These are phyloP conservation scores for Disparrhopalites patrizii DNA, from an alignment of 2,888 invertebrate species.

Conservation along the genomic window DNA sequence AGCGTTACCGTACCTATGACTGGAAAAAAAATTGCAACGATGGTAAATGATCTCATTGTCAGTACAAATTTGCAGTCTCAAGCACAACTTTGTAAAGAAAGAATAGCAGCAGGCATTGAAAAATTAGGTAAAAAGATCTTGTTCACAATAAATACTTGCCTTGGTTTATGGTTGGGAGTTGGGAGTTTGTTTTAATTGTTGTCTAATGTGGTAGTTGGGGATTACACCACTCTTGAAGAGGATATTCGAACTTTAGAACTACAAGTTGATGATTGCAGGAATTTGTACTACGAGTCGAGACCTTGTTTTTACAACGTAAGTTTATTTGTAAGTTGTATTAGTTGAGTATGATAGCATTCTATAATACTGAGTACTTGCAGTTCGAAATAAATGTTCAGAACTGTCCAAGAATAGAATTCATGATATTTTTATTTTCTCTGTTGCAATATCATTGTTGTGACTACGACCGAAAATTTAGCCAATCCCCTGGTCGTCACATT, in stretches of 20 bases:
- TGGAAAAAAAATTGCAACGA: conserved; percentile 19
- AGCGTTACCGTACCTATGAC: not conserved
- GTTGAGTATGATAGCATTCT: not conserved
- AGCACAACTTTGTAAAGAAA: conserved; percentile 15
- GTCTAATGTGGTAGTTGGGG: not conserved
- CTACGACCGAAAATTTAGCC: no score
- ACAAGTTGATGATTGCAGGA: conserved; percentile 17
- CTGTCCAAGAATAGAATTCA: no score
- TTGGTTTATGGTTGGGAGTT: not conserved
- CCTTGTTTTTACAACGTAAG: conserved; percentile 8
- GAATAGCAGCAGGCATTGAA: not conserved
- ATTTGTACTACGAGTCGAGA: conserved; percentile 15
- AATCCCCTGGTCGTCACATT: not conserved
- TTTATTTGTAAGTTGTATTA: not conserved
- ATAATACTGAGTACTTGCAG: no score
- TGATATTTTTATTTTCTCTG: not conserved
- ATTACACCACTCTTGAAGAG: conserved; percentile 13
- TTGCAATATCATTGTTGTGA: not conserved
- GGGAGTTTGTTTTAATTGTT: not conserved
- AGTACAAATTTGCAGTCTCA: conserved; percentile 25
- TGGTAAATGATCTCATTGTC: conserved; percentile 23
- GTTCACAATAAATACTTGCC: not conserved
- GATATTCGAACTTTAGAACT: conserved; percentile 17
- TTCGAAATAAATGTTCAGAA: no score
- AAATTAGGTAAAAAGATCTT: conserved; percentile 10